phyloP scores from a whole-genome alignment of 1,140 invertebrate genomes.

The Phymorhynchus buccinoides region DNA sequence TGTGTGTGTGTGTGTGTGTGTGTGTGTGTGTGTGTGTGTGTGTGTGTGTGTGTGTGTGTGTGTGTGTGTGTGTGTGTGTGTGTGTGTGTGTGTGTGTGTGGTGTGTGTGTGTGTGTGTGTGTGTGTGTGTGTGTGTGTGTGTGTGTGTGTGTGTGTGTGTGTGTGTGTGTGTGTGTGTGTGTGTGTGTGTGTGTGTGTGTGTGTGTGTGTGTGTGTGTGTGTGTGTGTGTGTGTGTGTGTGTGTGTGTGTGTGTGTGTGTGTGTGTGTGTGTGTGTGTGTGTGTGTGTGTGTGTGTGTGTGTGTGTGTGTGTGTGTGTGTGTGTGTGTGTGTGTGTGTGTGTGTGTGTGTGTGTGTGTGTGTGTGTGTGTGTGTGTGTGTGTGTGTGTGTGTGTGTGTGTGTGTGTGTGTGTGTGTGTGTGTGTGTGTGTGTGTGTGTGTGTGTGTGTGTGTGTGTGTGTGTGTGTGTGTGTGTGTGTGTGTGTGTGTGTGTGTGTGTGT shows the following conservation, averaged over 20 bases:
- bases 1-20: neutral
- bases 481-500: too few species aligned
- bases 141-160: neutral
- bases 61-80: constrained; percentile 1
- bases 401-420: neutral
- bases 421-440: neutral
- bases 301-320: constrained; percentile 7
- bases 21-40: constrained; percentile 15
- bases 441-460: too few species aligned
- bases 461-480: too few species aligned
- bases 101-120: constrained; percentile 13
- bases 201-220: neutral
- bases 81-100: constrained; percentile 27
- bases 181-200: neutral
- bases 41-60: constrained; percentile 17
- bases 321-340: constrained; percentile 20
- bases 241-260: neutral
- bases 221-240: neutral
- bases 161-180: too few species aligned
- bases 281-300: neutral
- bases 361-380: constrained; percentile 30
- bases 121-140: neutral
- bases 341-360: neutral
- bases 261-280: neutral
- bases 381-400: constrained; percentile 7